Evolutionary conservation across 2,113 vertebrate species (phyloP), one percentile per base, ranked within the genome.

Genomic region (Cebidichthys violaceus): DNA sequence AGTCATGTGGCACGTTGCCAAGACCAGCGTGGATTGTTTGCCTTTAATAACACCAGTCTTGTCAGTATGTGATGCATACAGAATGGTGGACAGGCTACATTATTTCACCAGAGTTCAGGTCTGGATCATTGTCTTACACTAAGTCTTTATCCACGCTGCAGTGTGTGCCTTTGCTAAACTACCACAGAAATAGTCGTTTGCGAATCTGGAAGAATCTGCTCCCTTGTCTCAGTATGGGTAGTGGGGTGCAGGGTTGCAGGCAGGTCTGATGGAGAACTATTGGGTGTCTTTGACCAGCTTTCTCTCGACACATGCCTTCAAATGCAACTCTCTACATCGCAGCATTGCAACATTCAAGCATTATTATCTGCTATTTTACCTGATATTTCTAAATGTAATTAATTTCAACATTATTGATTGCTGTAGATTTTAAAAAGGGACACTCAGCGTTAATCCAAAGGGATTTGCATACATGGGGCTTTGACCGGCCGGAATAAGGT

Each of bases 381-480:
- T 59, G 13, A 77, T n/a, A 66, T 80, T 50, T 69, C 43, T 20
- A 57, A 79, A 86, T 77, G 47, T 75, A 77, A 90, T 92, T 86
- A 17, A 88, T 85, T 88, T 76, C 73, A 64, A n/a, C 33, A 66
- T 14, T 43, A 91, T 88, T 86, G 86, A 89, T 88, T 79, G 72
- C 33, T 79, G 82, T 80, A 81, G 74, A 67, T 89, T 86, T 92
- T 84, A 69, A 90, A 60, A 86, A 69, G 71, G 81, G 75, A 91
- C 88, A 90, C 88, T 94, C 88, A 85, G 82, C 89, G 68, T 91
- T 90, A 90, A 92, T 92, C 88, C 88, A 90, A 22, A 68, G 67
- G 79, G 86, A 91, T 95, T 93, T 94, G 89, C 88, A 93, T 93
- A 93, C 89, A 88, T 84, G 86, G 81, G 81, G 85, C 83, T 87